Conservation (phyloP, 1,140 invertebrate genomes). For the Mylabris phalerata region DNA sequence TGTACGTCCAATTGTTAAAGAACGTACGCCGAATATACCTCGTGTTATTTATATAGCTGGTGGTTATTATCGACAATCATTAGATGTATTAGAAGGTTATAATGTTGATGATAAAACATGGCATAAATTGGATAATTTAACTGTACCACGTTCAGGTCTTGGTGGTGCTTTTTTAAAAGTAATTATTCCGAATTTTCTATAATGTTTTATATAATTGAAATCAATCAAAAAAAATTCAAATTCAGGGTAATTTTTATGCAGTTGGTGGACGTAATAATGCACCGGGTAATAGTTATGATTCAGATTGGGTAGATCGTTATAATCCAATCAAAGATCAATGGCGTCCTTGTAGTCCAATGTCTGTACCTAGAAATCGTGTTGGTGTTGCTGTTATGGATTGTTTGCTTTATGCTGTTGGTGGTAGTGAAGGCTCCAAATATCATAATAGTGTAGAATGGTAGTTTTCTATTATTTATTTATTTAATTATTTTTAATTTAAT, state of each 20-base stretch:
- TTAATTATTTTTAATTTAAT: background rate
- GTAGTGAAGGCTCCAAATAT: conserved; percentile 72
- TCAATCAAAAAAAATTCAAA: background rate
- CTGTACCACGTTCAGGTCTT: conserved; percentile 77
- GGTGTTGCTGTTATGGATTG: conserved; percentile 90
- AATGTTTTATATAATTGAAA: background rate
- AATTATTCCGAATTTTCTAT: conserved; percentile 16
- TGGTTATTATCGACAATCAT: conserved; percentile 77
- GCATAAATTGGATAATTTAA: conserved; percentile 68
- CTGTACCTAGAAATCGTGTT: conserved; percentile 74
- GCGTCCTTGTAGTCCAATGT: conserved; percentile 76
- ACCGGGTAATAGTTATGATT: conserved; percentile 70
- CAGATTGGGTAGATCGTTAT: conserved; percentile 72
- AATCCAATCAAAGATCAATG: conserved; percentile 71
- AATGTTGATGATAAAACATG: conserved; percentile 80
- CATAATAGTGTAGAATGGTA: conserved; percentile 85
- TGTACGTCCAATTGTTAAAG: conserved; percentile 71
- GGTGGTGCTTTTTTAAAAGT: conserved; percentile 80
- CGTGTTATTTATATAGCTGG: conserved; percentile 85
- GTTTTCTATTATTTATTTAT: conserved; percentile 18
- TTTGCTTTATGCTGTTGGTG: conserved; percentile 82
- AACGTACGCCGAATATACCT: conserved; percentile 76
- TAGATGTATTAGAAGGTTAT: conserved; percentile 80
- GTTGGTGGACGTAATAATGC: conserved; percentile 87
- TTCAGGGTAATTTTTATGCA: conserved; percentile 75